Conservation (phyloP, 2,113 vertebrate genomes). For the Clarias gariepinus region DNA sequence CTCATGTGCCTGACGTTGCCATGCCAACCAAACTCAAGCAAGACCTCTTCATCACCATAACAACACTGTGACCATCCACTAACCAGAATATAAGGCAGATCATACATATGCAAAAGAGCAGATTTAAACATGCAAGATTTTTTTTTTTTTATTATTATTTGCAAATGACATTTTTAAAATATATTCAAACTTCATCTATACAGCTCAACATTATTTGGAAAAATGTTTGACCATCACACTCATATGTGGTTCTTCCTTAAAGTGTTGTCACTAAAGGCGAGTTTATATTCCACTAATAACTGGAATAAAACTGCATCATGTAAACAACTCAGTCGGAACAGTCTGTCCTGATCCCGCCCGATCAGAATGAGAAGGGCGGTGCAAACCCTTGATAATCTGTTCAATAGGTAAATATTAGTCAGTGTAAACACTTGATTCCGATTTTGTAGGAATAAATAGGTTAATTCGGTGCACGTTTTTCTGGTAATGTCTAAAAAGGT, state of each 20-base stretch:
- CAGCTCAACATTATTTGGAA: background rate
- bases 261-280: background rate
- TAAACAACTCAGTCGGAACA: too few species aligned
- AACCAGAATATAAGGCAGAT: background rate
- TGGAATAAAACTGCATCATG: too few species aligned
- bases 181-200: background rate
- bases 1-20: slow-evolving; percentile 70
- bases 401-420: too few species aligned
- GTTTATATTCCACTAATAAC: too few species aligned
- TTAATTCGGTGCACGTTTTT: too few species aligned
- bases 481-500: too few species aligned
- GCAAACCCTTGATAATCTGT: too few species aligned
- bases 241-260: background rate
- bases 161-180: background rate
- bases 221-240: background rate
- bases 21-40: slow-evolving; percentile 74
- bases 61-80: slow-evolving; percentile 60
- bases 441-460: too few species aligned
- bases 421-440: too few species aligned
- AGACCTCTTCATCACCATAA: slow-evolving; percentile 71
- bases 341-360: too few species aligned
- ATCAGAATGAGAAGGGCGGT: too few species aligned
- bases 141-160: background rate
- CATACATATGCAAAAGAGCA: background rate
- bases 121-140: background rate